Evolutionary conservation across 2,888 invertebrate genomes (phyloP).

Genomic region (Chymomyza caudatula): DNA sequence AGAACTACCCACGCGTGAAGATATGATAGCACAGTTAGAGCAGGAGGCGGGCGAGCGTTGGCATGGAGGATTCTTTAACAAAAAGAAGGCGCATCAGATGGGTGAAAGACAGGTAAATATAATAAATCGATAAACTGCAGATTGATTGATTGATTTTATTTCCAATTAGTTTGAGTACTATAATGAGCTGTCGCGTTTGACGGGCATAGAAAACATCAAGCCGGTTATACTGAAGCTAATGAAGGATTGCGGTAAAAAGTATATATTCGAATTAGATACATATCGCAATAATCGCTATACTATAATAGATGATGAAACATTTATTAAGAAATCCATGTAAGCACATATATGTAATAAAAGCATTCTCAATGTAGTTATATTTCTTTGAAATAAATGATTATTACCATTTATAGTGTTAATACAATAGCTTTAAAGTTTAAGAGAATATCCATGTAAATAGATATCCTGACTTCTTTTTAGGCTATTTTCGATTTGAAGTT

Average conservation of each 20-base stretch:
- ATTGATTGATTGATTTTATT: not conserved
- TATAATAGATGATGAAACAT: conserved; percentile 82
- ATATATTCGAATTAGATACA: conserved; percentile 81
- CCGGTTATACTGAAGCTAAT: conserved; percentile 85
- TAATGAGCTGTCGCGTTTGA: conserved; percentile 82
- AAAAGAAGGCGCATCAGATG: conserved; percentile 86
- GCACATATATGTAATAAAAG: not conserved
- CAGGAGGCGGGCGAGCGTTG: conserved; percentile 83
- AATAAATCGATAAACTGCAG: conserved; percentile 59
- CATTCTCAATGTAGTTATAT: not conserved
- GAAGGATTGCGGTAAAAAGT: conserved; percentile 82
- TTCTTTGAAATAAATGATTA: not conserved
- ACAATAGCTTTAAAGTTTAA: too few relatives aligned
- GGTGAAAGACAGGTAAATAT: conserved; percentile 67
- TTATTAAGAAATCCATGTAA: conserved; percentile 42
- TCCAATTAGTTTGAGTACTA: conserved; percentile 83
- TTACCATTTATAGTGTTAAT: not conserved
- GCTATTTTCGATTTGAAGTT: not conserved
- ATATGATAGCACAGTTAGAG: conserved; percentile 83
- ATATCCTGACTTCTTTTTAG: too few relatives aligned
- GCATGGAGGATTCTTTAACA: conserved; percentile 76
- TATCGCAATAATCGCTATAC: conserved; percentile 82
- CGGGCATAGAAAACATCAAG: conserved; percentile 82
- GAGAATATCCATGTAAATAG: too few relatives aligned
- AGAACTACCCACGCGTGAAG: conserved; percentile 81